Conservation (phyloP, 2,113 vertebrate species). For the Psilopsiagon aurifrons region DNA sequence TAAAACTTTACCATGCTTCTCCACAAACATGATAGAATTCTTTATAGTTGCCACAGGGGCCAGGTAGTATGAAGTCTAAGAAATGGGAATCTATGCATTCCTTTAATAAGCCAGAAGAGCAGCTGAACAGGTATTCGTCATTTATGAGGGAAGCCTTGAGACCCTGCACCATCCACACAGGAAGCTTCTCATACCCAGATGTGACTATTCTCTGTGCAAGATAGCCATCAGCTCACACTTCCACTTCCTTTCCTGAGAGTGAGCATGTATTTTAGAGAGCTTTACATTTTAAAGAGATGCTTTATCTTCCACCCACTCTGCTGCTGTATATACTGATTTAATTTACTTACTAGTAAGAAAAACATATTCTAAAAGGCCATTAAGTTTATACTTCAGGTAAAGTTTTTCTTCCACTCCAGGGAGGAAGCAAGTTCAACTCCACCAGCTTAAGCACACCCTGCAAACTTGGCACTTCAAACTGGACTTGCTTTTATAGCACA, state of each 20-base stretch:
- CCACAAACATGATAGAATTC: neutral
- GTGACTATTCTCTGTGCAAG: neutral
- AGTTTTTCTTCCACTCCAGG: neutral
- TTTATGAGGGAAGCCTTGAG: neutral
- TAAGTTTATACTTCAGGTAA: neutral
- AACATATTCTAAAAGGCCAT: neutral
- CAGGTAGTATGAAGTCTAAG: neutral
- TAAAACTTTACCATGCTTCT: neutral
- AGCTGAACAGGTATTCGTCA: constrained; percentile 9
- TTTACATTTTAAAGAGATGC: neutral
- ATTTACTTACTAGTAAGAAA: neutral
- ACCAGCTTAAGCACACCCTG: neutral
- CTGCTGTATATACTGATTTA: neutral
- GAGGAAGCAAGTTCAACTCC: neutral
- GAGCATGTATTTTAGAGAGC: neutral
- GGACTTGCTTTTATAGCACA: neutral
- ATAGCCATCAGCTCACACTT: neutral
- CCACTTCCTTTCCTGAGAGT: neutral
- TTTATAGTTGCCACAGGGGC: neutral
- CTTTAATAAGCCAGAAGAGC: neutral
- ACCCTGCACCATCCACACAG: neutral
- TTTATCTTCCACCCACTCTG: neutral
- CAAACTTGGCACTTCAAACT: neutral
- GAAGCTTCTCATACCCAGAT: constrained; percentile 1
- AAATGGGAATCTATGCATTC: neutral